Evolutionary conservation across 2,797 vertebrate genomes (phyloP).

Genomic region (Thripadectes ignobilis): DNA sequence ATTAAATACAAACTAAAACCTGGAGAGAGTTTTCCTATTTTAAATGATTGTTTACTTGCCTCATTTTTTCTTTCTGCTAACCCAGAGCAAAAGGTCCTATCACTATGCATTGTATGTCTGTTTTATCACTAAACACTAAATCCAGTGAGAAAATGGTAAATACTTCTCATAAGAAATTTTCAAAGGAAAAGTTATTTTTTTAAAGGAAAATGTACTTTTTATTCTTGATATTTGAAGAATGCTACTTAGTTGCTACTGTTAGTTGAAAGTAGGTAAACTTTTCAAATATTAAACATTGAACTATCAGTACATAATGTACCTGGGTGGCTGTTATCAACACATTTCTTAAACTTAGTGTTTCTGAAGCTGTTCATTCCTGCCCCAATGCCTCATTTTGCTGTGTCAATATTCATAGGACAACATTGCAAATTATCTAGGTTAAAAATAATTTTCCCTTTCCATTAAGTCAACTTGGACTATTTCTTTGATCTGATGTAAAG

Average conservation of each 20-base stretch:
- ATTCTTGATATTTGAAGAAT: background rate
- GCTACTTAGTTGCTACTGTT: background rate
- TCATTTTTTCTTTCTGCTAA: background rate
- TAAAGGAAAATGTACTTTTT: background rate
- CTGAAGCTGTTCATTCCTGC: background rate
- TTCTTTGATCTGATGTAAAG: background rate
- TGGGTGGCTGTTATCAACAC: background rate
- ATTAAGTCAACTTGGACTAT: background rate
- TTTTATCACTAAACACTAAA: background rate
- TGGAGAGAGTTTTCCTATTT: background rate
- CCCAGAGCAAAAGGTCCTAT: background rate
- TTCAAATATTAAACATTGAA: background rate
- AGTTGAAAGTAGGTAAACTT: background rate
- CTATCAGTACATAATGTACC: background rate
- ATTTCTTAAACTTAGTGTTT: background rate
- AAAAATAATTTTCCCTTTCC: background rate
- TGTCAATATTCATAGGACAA: background rate
- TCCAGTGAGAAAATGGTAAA: background rate
- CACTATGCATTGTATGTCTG: rapidly evolving
- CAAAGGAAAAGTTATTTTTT: background rate
- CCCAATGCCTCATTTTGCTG: background rate
- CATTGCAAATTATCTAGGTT: background rate
- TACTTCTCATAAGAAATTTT: background rate
- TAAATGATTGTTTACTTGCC: background rate
- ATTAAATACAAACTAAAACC: background rate